These are phyloP conservation scores for Amorpha juglandis DNA, from an alignment of 2,888 invertebrate genomes.

Conservation along the genomic window DNA sequence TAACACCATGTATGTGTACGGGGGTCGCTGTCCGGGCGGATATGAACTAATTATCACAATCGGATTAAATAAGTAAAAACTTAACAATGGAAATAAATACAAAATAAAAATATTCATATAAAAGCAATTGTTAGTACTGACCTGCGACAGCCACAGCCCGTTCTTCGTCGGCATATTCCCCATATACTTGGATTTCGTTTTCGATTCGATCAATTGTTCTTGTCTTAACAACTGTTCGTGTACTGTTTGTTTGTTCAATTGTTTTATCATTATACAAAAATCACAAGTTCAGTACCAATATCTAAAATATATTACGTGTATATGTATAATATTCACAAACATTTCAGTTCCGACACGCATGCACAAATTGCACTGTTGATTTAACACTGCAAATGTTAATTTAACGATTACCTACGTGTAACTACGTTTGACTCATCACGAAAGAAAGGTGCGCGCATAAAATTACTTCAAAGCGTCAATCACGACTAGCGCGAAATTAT, in stretches of 20 bases:
- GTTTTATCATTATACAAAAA: conserved; percentile 62
- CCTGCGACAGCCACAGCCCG: conserved; percentile 67
- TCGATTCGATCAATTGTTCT: conserved; percentile 58
- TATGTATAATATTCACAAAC: conserved; percentile 27
- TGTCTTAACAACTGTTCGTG: conserved; percentile 68
- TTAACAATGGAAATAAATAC: too few species aligned
- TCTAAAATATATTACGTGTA: not conserved
- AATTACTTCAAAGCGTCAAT: conserved; percentile 17
- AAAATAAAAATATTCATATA: too few species aligned
- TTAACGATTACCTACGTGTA: not conserved
- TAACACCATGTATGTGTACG: too few species aligned
- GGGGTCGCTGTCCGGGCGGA: too few species aligned
- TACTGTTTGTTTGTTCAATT: conserved; percentile 65
- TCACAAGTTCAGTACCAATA: conserved; percentile 29
- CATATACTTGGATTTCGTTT: conserved; percentile 56
- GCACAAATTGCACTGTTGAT: conserved; percentile 22
- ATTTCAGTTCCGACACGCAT: conserved; percentile 32
- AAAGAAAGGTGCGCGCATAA: conserved; percentile 39
- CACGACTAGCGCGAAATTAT: conserved; percentile 23
- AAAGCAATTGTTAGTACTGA: conserved; percentile 46
- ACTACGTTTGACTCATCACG: conserved; percentile 28
- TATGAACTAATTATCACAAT: too few species aligned
- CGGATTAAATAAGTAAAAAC: too few species aligned
- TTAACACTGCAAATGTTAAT: not conserved
- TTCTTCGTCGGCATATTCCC: conserved; percentile 63